A percentile compares a stretch with the other conserved stretches of the same genome.
These are phyloP conservation scores for Ectemnius cavifrons DNA, from an alignment of 2,888 invertebrate species.

Conservation along the genomic window DNA sequence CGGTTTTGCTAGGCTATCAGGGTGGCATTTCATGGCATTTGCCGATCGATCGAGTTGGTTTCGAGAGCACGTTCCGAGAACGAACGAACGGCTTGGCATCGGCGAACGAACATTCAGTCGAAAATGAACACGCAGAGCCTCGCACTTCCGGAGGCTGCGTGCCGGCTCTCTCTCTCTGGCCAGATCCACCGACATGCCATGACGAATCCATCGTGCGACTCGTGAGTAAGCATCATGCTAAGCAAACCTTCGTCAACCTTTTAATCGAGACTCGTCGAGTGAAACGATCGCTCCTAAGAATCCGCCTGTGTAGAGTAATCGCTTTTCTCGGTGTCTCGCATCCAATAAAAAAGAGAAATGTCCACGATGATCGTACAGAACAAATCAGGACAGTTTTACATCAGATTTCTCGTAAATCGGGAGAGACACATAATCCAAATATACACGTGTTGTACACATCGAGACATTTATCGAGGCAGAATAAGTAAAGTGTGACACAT, in stretches of 20 bases:
- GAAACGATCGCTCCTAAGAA: background rate
- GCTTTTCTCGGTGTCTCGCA: constrained; percentile 19
- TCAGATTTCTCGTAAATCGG: background rate
- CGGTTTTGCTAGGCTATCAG: constrained; percentile 28
- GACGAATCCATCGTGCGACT: constrained; percentile 60
- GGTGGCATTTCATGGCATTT: constrained; percentile 45
- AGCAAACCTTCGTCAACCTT: constrained; percentile 49
- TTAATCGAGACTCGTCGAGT: background rate
- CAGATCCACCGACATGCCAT: constrained; percentile 53
- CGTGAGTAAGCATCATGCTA: constrained; percentile 68
- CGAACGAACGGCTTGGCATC: constrained; percentile 10
- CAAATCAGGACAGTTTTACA: constrained; percentile 13
- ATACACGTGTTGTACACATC: background rate
- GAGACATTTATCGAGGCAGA: background rate
- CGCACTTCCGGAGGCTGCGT: constrained; percentile 13
- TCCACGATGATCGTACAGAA: constrained; percentile 45
- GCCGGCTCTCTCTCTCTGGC: constrained; percentile 38
- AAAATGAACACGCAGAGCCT: constrained; percentile 16
- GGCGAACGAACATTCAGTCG: constrained; percentile 15
- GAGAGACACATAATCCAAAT: background rate
- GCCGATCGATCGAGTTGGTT: constrained; percentile 46
- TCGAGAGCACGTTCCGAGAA: background rate
- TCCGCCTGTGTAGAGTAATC: too few relatives aligned
- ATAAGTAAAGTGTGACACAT: too few relatives aligned
- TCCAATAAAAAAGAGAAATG: constrained; percentile 3